phyloP scores from a whole-genome alignment of 2,113 vertebrate species.

The Petaurus breviceps region DNA sequence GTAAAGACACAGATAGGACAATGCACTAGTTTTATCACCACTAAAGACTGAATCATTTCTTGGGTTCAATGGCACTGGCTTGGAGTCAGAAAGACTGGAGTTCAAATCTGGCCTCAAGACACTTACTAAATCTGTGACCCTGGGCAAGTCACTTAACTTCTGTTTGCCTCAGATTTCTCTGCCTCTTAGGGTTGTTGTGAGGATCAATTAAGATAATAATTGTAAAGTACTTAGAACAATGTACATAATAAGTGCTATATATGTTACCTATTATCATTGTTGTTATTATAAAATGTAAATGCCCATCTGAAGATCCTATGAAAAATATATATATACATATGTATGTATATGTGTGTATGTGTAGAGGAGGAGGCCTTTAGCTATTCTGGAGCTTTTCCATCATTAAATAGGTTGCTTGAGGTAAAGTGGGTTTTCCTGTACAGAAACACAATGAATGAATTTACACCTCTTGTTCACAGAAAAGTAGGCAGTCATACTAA shows the following conservation, averaged over 20 bases:
- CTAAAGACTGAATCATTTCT: not conserved
- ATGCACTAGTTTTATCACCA: not conserved
- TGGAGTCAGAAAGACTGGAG: not conserved
- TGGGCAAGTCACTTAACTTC: not conserved
- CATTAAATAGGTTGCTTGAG: not conserved
- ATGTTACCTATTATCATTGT: not conserved
- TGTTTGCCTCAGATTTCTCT: not conserved
- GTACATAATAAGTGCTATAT: not conserved
- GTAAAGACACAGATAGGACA: not conserved
- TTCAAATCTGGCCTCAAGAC: not conserved
- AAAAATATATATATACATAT: not conserved
- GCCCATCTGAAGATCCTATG: not conserved
- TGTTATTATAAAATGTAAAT: not conserved
- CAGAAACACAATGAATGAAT: not conserved
- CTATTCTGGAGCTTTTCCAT: not conserved
- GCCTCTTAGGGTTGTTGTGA: not conserved
- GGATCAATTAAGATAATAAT: not conserved
- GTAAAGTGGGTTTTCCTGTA: not conserved
- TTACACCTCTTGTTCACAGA: not conserved
- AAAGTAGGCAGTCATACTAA: not conserved
- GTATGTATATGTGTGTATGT: too few relatives aligned
- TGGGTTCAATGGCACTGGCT: not conserved
- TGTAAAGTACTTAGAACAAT: not conserved
- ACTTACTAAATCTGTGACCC: not conserved
- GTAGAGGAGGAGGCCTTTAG: not conserved